Evolutionary conservation across 2,888 invertebrate species (phyloP).

Genomic region (Synergus itoensis): DNA sequence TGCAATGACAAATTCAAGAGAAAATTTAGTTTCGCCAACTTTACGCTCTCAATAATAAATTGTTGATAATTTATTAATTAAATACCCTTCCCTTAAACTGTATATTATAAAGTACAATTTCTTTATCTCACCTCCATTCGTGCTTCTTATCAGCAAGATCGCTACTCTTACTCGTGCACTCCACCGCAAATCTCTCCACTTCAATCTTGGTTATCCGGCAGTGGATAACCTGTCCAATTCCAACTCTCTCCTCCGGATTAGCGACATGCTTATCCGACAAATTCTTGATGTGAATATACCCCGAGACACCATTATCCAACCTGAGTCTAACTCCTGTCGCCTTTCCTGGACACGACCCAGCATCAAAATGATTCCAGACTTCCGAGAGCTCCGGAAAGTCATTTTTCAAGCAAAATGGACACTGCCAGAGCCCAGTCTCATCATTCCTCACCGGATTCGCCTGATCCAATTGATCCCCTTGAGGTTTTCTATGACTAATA

Average conservation of each 20-base stretch:
- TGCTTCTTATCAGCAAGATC: slow-evolving; percentile 94
- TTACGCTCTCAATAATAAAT: too few relatives aligned
- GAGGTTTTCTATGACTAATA: slow-evolving; percentile 92
- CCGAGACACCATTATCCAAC: slow-evolving; percentile 94
- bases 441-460: slow-evolving; percentile 97
- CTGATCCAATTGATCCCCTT: slow-evolving; percentile 95
- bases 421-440: slow-evolving; percentile 97
- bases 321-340: slow-evolving; percentile 94
- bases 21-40: too few relatives aligned
- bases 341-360: slow-evolving; percentile 96
- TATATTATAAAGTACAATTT: too few relatives aligned
- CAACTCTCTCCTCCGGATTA: slow-evolving; percentile 95
- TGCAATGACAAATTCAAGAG: too few relatives aligned
- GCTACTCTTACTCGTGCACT: slow-evolving; percentile 95
- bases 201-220: slow-evolving; percentile 97
- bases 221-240: slow-evolving; percentile 90
- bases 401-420: slow-evolving; percentile 97
- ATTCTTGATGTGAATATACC: slow-evolving; percentile 96
- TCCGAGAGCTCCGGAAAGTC: slow-evolving; percentile 97
- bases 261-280: slow-evolving; percentile 95
- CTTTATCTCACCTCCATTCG: slow-evolving; percentile 86
- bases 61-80: too few relatives aligned
- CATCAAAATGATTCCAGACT: slow-evolving; percentile 99
- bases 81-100: too few relatives aligned
- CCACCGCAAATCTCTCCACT: slow-evolving; percentile 94